Evolutionary conservation across 2,113 vertebrate species (phyloP).

Genomic region (Gopherus evgoodei): DNA sequence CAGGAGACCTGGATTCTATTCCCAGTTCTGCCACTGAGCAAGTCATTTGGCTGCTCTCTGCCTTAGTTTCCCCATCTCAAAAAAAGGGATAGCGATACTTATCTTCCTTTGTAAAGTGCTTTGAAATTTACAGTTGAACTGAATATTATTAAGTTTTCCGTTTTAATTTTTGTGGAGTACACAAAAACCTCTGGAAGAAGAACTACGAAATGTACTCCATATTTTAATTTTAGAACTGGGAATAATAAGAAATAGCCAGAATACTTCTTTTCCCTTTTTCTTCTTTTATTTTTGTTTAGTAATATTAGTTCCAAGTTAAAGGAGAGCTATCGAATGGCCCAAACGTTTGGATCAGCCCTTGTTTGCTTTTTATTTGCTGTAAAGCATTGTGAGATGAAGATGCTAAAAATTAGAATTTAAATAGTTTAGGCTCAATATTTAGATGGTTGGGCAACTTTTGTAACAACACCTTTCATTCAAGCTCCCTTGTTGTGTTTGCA

Average conservation of each 20-base stretch:
- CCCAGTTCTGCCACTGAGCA: background rate
- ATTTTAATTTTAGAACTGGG: slow-evolving; percentile 7
- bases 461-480: background rate
- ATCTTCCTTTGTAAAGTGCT: background rate
- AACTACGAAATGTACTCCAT: background rate
- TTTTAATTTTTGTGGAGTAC: slow-evolving; percentile 9
- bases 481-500: background rate
- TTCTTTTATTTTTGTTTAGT: background rate
- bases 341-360: background rate
- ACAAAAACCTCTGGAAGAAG: background rate
- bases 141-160: background rate
- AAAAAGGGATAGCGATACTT: background rate
- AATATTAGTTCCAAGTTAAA: background rate
- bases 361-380: slow-evolving; percentile 18
- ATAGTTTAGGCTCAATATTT: slow-evolving; percentile 47
- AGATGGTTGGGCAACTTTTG: background rate
- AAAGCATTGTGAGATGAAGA: slow-evolving; percentile 16
- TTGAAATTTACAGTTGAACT: background rate
- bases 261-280: background rate
- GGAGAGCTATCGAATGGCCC: background rate
- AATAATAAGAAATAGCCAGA: background rate
- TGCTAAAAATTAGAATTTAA: slow-evolving; percentile 54
- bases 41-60: background rate
- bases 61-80: background rate
- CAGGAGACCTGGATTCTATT: background rate